Base-by-base conservation (phyloP, 2,797 vertebrate species). In the Eleutherodactylus coqui region DNA sequence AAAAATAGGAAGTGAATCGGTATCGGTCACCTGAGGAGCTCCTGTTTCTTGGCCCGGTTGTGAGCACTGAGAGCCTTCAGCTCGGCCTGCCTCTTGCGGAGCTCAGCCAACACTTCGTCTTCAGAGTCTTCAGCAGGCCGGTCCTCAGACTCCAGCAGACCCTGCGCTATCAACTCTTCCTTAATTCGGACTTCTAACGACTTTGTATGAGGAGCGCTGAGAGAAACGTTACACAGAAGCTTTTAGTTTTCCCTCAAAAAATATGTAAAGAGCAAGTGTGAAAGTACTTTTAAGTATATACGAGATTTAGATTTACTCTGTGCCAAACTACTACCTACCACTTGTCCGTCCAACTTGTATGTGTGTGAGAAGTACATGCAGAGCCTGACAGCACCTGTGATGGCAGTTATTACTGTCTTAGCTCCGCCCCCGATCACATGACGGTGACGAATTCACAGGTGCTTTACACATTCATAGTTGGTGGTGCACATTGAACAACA, bases 91-190 rank as follows among this genome's bases (percentile, higher is more conserved):
- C 97, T 95, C 91, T 98, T 99, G 89, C 97, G 96, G 75, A 99
- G 93, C 90, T 99, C 98, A 0, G 97, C 97, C 58, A 99, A 92
- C 49, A 99, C 96, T 89, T 99, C 97, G 0, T 99, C 98, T 92
- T 99, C 98, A 0, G 96, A 96, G 91, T 99, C 98, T 84, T 97
- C 98, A 0, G 97, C 96, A 0, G 97, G 97, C 5, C 97, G 93
- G 91, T 99, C 97, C 89, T 99, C 97, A 0, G 97, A 97, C 87
- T 99, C 97, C 91, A 99, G 93, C 84, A 99, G 91, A 17, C 98
- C 98, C 92, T 99, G 98, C 34, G 97, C 95, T 0, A 99, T 96
- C 90, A 99, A 93, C 92, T 99, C 98, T 92, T 99, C 98, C 91
- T 98, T 98, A 91, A 99, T 98, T 58, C 97, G 95, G 0, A 96